Percentiles rank a stretch among this genome's conserved stretches.
phyloP scores from a whole-genome alignment of 2,888 invertebrate genomes.

The Andrena bicolor region DNA sequence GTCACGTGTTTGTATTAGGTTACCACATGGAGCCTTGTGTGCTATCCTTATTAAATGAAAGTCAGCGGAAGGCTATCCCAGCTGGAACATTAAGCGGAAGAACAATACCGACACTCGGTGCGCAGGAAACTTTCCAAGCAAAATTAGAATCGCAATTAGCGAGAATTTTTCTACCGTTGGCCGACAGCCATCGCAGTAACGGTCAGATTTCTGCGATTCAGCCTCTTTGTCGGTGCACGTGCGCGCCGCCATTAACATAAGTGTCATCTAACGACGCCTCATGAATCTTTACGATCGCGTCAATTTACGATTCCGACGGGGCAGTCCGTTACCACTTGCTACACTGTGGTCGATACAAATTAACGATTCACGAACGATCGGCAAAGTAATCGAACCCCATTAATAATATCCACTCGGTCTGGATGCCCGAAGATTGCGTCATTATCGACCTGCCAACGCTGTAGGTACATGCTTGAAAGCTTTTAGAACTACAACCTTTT shows the following conservation, averaged over 20 bases:
- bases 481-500: neutral
- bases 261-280: conserved; percentile 55
- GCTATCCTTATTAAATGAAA: conserved; percentile 26
- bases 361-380: conserved; percentile 10
- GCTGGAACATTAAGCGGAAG: conserved; percentile 25
- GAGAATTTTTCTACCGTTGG: conserved; percentile 46
- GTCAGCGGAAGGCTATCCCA: conserved; percentile 19
- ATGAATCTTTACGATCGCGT: conserved; percentile 56
- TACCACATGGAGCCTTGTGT: conserved; percentile 26
- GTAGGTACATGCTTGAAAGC: neutral
- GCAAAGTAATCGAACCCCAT: conserved; percentile 6
- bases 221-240: conserved; percentile 16
- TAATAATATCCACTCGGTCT: neutral
- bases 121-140: conserved; percentile 9
- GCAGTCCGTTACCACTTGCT: conserved; percentile 24
- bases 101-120: conserved; percentile 1
- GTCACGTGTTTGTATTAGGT: conserved; percentile 44
- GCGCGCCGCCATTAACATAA: conserved; percentile 53
- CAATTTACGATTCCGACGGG: conserved; percentile 44
- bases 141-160: conserved; percentile 32
- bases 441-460: neutral
- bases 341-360: conserved; percentile 8
- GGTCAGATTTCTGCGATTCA: conserved; percentile 46
- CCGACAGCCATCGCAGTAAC: conserved; percentile 31
- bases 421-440: neutral